A percentile compares a stretch with the other conserved stretches of the same genome.
Evolutionary conservation across 2,888 invertebrate species (phyloP).

Genomic region (Drosophila meridiana): DNA sequence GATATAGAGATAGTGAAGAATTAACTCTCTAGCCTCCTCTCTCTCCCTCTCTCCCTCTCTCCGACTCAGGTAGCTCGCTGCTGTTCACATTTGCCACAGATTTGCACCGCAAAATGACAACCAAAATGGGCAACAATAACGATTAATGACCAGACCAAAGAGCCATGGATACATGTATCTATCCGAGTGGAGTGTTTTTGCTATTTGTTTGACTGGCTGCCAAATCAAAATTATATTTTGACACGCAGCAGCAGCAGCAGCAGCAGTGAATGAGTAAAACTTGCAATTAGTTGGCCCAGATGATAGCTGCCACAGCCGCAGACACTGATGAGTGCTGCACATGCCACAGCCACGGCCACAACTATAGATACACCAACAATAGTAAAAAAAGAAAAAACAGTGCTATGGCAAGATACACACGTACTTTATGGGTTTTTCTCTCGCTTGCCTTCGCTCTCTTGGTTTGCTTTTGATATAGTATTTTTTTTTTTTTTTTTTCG

Average conservation of each 20-base stretch:
- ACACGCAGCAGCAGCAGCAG: conserved; percentile 60
- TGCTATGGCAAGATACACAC: conserved; percentile 2
- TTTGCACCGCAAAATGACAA: conserved; percentile 76
- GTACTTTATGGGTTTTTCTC: conserved; percentile 30
- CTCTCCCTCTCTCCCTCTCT: neutral
- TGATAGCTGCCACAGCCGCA: conserved; percentile 36
- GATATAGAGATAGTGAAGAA: neutral
- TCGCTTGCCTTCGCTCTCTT: neutral
- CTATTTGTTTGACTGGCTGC: conserved; percentile 15
- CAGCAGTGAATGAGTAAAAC: conserved; percentile 46
- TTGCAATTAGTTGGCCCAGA: conserved; percentile 65
- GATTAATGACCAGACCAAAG: conserved; percentile 61
- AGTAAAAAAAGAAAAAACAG: neutral
- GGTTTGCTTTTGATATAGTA: neutral
- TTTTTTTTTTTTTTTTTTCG: too few species aligned
- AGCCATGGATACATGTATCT: conserved; percentile 31
- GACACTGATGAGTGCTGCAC: conserved; percentile 37
- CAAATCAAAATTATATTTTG: conserved; percentile 75
- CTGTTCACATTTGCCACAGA: conserved; percentile 63
- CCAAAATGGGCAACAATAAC: conserved; percentile 57
- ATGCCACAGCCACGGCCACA: conserved; percentile 37
- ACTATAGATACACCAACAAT: conserved; percentile 21
- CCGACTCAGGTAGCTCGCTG: conserved; percentile 28
- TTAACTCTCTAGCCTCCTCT: neutral
- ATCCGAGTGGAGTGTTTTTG: conserved; percentile 1